These are phyloP conservation scores for Hoplias malabaricus DNA, from an alignment of 2,113 vertebrate genomes.

Conservation along the genomic window DNA sequence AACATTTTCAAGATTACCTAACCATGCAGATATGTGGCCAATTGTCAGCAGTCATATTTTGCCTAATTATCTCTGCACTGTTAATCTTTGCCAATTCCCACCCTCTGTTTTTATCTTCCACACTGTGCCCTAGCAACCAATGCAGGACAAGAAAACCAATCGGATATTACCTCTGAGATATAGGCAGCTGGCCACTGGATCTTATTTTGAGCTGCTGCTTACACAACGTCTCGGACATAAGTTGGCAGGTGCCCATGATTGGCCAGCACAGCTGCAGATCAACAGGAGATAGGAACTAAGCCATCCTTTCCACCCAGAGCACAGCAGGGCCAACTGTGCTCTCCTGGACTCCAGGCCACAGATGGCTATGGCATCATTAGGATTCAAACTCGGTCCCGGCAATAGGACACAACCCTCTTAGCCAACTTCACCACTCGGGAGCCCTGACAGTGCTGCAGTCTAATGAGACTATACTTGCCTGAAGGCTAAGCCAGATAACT, in stretches of 20 bases:
- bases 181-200: not conserved
- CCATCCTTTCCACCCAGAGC: not conserved
- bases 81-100: not conserved
- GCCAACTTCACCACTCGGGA: too few species aligned
- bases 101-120: not conserved
- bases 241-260: not conserved
- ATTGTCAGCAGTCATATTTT: not conserved
- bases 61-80: not conserved
- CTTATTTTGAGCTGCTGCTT: not conserved
- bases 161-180: not conserved
- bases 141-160: not conserved
- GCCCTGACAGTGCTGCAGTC: too few species aligned
- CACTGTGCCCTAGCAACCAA: not conserved
- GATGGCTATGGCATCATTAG: not conserved
- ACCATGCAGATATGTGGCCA: not conserved
- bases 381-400: not conserved
- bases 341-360: not conserved
- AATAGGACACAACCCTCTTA: not conserved
- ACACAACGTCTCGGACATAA: not conserved
- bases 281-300: not conserved
- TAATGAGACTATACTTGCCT: too few species aligned
- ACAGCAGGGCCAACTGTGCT: not conserved
- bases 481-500: too few species aligned
- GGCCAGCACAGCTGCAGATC: not conserved
- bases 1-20: not conserved